Percentiles rank a stretch among this genome's conserved stretches.
These are phyloP conservation scores for Leptinotarsa peninsularis DNA, from an alignment of 2,888 invertebrate genomes.

Conservation along the genomic window DNA sequence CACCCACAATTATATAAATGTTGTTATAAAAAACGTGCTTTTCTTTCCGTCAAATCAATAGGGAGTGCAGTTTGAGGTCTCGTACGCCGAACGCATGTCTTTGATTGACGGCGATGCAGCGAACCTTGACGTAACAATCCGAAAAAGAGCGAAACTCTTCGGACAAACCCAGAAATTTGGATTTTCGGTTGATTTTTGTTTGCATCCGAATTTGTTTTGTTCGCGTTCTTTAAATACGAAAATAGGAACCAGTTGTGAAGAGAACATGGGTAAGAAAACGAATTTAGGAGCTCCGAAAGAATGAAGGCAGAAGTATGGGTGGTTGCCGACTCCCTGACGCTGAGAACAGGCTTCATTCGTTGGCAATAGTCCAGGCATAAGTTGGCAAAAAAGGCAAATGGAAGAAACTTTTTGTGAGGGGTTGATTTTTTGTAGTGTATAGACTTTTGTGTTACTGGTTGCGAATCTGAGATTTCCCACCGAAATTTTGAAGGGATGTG, in stretches of 20 bases:
- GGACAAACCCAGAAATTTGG: neutral
- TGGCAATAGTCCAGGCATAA: too few species aligned
- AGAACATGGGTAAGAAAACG: neutral
- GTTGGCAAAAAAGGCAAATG: too few species aligned
- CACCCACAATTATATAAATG: conserved; percentile 29
- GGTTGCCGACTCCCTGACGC: conserved; percentile 37
- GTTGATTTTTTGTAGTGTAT: too few species aligned
- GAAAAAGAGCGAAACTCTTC: conserved; percentile 22
- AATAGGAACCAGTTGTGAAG: neutral
- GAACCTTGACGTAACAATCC: conserved; percentile 27
- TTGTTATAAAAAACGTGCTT: conserved; percentile 37
- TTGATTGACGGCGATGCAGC: conserved; percentile 28
- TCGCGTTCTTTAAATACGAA: neutral
- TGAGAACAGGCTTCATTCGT: neutral
- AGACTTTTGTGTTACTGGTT: too few species aligned
- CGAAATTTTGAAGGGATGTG: too few species aligned
- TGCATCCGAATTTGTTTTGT: neutral
- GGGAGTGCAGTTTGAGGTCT: conserved; percentile 23
- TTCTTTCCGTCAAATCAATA: conserved; percentile 34
- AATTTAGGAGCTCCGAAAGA: neutral
- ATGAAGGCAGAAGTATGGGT: conserved; percentile 23
- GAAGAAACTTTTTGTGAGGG: too few species aligned
- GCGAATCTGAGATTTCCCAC: too few species aligned
- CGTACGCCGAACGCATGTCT: conserved; percentile 40
- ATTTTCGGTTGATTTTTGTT: conserved; percentile 15